A percentile compares a stretch with the other conserved stretches of the same genome.
Conservation (phyloP, 2,797 vertebrate genomes). For the Moxostoma hubbsi region DNA sequence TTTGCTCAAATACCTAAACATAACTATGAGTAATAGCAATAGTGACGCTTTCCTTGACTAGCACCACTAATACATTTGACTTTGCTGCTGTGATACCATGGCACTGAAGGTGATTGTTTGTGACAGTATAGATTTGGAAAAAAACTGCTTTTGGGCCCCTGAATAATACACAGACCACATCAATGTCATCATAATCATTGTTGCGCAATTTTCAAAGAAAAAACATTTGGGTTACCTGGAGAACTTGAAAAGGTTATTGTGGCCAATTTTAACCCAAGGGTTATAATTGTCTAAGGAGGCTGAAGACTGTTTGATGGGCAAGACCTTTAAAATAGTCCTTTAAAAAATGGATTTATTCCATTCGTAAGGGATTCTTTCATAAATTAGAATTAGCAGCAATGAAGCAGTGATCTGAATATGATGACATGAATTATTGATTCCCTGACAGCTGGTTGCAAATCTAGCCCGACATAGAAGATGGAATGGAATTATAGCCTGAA, state of each 20-base stretch:
- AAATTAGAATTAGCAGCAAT: constrained; percentile 67
- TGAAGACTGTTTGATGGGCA: constrained; percentile 41
- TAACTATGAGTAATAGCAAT: neutral
- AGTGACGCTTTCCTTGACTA: neutral
- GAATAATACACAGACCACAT: constrained; percentile 21
- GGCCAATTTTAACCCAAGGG: constrained; percentile 6
- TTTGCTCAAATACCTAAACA: neutral
- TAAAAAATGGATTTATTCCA: constrained; percentile 64
- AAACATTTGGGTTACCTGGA: neutral
- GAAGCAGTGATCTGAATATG: constrained; percentile 69
- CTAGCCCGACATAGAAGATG: constrained; percentile 55
- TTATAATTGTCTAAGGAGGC: neutral
- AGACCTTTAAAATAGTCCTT: constrained; percentile 55
- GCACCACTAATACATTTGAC: constrained; percentile 12
- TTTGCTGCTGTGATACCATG: constrained; percentile 15
- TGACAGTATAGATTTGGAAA: constrained; percentile 8
- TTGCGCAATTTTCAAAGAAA: neutral
- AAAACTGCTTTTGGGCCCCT: constrained; percentile 2
- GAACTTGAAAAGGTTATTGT: neutral
- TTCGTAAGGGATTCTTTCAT: constrained; percentile 60
- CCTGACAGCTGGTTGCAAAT: constrained; percentile 61
- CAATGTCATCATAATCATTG: constrained; percentile 27
- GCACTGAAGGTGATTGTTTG: constrained; percentile 33
- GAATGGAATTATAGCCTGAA: constrained; percentile 45
- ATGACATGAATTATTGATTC: constrained; percentile 75